These are phyloP conservation scores for Sweltsa coloradensis DNA, from an alignment of 1,140 invertebrate species.

Conservation along the genomic window DNA sequence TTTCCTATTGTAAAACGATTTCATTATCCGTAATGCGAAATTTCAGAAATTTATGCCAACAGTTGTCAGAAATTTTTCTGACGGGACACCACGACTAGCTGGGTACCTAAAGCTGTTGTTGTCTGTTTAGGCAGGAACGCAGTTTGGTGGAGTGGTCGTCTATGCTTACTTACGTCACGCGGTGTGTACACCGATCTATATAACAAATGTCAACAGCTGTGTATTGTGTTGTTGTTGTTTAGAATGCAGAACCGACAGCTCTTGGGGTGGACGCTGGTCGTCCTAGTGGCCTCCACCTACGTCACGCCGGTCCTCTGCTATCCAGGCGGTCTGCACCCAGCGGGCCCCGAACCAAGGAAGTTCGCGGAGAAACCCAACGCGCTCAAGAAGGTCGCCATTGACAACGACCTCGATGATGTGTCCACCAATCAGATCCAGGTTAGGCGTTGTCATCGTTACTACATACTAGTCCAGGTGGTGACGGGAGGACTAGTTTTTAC, in stretches of 20 bases:
- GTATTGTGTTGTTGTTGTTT: not conserved
- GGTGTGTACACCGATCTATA: not conserved
- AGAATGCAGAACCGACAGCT: conserved; percentile 28
- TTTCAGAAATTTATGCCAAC: too few relatives aligned
- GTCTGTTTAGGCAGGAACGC: too few relatives aligned
- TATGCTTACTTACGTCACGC: too few relatives aligned
- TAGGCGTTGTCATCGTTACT: too few relatives aligned
- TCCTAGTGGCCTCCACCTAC: conserved; percentile 27
- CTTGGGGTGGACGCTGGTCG: conserved; percentile 33
- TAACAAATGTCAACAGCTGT: not conserved
- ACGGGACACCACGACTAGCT: too few relatives aligned
- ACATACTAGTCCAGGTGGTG: too few relatives aligned
- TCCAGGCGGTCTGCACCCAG: conserved; percentile 37
- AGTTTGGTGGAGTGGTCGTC: too few relatives aligned
- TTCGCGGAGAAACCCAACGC: conserved; percentile 78
- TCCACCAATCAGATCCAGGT: conserved; percentile 65
- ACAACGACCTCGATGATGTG: conserved; percentile 56
- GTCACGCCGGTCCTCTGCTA: conserved; percentile 18
- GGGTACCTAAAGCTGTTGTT: too few relatives aligned
- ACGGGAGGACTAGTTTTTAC: too few relatives aligned
- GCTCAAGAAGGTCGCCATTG: conserved; percentile 69
- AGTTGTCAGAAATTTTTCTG: too few relatives aligned
- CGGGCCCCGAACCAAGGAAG: conserved; percentile 50
- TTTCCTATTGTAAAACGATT: too few relatives aligned
- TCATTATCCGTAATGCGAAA: too few relatives aligned